Percentiles rank a stretch among this genome's conserved stretches.
Conservation (phyloP, 2,888 invertebrate genomes). For the Chrysotoxum bicinctum region DNA sequence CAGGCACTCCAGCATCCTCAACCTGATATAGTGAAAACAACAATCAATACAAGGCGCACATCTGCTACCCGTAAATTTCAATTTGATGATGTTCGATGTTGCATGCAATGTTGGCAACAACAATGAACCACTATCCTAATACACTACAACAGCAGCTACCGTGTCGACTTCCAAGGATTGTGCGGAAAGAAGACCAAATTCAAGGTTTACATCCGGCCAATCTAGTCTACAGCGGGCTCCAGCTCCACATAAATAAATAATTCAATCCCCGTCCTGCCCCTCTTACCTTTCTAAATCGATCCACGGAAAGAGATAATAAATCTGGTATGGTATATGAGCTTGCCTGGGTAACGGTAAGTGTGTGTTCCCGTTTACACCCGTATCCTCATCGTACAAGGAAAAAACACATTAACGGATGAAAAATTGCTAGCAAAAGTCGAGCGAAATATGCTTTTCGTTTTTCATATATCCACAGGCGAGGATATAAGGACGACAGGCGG, state of each 20-base stretch:
- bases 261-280: slow-evolving; percentile 1
- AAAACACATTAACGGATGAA: slow-evolving; percentile 70
- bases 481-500: slow-evolving; percentile 17
- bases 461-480: slow-evolving; percentile 6
- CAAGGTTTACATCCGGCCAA: slow-evolving; percentile 45
- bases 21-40: slow-evolving; percentile 42
- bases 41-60: slow-evolving; percentile 62
- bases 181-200: slow-evolving; percentile 34
- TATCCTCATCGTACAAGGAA: slow-evolving; percentile 44
- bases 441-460: slow-evolving; percentile 51
- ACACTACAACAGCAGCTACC: neutral
- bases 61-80: slow-evolving; percentile 68
- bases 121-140: slow-evolving; percentile 33
- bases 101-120: slow-evolving; percentile 66
- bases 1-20: neutral
- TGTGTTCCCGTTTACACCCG: slow-evolving; percentile 25
- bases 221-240: neutral
- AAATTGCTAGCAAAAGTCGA: slow-evolving; percentile 54
- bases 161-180: slow-evolving; percentile 8
- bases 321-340: slow-evolving; percentile 48
- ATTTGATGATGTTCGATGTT: slow-evolving; percentile 72
- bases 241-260: slow-evolving; percentile 8
- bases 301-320: slow-evolving; percentile 64
- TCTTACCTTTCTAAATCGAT: slow-evolving; percentile 43
- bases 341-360: slow-evolving; percentile 33